Percentiles rank a stretch among this genome's conserved stretches.
phyloP scores from a whole-genome alignment of 1,140 invertebrate species.

The Leptoteleia sp. region DNA sequence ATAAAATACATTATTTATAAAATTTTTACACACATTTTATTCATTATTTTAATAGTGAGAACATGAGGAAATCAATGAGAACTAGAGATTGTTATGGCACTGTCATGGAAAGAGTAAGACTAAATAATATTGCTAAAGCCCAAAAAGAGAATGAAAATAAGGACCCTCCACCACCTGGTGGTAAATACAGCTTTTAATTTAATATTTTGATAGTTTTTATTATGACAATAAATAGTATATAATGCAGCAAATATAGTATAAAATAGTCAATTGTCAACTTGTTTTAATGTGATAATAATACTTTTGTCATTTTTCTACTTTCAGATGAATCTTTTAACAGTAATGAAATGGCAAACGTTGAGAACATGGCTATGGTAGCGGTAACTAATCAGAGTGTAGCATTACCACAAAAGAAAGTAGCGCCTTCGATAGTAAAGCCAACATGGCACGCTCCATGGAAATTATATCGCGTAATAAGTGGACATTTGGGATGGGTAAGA shows the following conservation, averaged over 20 bases:
- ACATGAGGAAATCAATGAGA: constrained; percentile 88
- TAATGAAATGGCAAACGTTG: too few species aligned
- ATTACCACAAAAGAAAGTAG: constrained; percentile 86
- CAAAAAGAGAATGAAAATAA: constrained; percentile 83
- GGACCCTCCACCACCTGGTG: constrained; percentile 82
- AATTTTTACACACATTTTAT: too few species aligned
- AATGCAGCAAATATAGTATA: too few species aligned
- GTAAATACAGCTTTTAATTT: too few species aligned
- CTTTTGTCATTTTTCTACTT: constrained; percentile 21
- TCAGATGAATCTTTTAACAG: constrained; percentile 74
- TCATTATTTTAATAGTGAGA: too few species aligned
- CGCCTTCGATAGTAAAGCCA: constrained; percentile 95
- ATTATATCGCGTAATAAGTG: constrained; percentile 97
- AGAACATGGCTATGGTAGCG: constrained; percentile 38
- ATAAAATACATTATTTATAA: too few species aligned
- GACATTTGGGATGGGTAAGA: constrained; percentile 99
- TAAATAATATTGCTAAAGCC: constrained; percentile 80
- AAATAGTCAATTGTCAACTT: too few species aligned
- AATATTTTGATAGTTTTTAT: too few species aligned
- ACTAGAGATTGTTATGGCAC: constrained; percentile 92
- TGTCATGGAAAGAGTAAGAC: constrained; percentile 91
- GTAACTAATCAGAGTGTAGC: constrained; percentile 71
- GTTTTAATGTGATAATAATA: too few species aligned
- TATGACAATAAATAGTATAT: too few species aligned
- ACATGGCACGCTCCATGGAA: constrained; percentile 99